Conservation (phyloP, 2,888 invertebrate genomes). For the Halictus ligatus region DNA sequence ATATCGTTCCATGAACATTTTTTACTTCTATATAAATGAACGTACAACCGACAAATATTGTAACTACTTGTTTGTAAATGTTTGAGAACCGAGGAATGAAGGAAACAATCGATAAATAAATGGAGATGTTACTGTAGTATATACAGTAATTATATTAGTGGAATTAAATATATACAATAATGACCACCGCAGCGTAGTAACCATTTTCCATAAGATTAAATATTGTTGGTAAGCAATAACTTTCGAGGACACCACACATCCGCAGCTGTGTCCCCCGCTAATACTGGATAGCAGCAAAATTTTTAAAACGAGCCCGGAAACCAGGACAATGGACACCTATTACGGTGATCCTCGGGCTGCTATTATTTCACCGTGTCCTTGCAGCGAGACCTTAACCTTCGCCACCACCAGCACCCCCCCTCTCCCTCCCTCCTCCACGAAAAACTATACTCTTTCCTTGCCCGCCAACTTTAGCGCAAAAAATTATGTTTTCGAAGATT, state of each 20-base stretch:
- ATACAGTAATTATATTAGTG: no score
- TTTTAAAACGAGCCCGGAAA: conserved; percentile 29
- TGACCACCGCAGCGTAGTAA: not conserved
- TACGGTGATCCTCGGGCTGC: conserved; percentile 20
- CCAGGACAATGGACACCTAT: conserved; percentile 26
- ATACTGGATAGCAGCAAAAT: conserved; percentile 10
- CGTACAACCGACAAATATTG: no score
- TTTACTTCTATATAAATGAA: no score
- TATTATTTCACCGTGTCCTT: conserved; percentile 11
- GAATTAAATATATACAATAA: not conserved
- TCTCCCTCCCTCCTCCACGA: not conserved
- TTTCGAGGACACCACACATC: conserved; percentile 31
- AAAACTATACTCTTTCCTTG: conserved; percentile 3
- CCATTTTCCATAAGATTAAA: not conserved
- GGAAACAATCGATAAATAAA: no score
- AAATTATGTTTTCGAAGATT: conserved; percentile 29
- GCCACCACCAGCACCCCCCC: no score
- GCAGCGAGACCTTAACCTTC: conserved; percentile 24
- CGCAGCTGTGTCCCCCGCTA: conserved; percentile 26
- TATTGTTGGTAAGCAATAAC: conserved; percentile 23
- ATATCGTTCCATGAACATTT: no score
- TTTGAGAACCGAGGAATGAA: no score
- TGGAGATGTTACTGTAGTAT: not conserved
- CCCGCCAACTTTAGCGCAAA: conserved; percentile 19
- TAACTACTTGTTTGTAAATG: no score